Conservation (phyloP, 2,797 vertebrate species). For the Tokudaia tokunoshimensis region DNA sequence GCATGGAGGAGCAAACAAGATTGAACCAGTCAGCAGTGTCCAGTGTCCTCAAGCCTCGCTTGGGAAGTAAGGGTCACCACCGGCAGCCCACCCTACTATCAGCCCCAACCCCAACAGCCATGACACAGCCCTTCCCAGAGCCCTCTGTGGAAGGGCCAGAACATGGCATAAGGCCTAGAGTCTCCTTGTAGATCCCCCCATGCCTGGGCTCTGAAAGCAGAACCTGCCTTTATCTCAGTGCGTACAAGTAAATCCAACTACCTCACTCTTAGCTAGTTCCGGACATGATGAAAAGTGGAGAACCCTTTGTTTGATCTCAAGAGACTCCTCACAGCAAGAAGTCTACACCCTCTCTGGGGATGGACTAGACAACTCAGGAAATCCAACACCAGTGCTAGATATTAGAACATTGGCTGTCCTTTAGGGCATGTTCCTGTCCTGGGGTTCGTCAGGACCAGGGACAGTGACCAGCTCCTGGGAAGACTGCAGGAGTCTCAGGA, state of each 20-base stretch:
- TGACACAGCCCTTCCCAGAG: rapidly evolving
- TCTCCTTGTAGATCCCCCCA: rapidly evolving
- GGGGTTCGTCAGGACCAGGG: constrained; percentile 60
- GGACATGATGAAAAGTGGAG: rapidly evolving
- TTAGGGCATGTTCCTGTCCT: neutral
- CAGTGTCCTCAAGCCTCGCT: neutral
- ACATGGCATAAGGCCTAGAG: rapidly evolving
- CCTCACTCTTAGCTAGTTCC: neutral
- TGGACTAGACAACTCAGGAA: rapidly evolving
- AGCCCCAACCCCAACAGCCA: neutral
- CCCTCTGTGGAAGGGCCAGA: rapidly evolving
- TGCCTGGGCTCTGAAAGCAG: neutral
- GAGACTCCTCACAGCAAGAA: neutral
- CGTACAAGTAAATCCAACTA: rapidly evolving
- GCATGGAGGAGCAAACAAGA: constrained; percentile 90
- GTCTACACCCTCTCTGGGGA: neutral
- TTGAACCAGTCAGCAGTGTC: constrained; percentile 74
- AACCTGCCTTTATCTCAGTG: neutral
- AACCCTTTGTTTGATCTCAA: neutral
- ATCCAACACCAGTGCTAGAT: rapidly evolving
- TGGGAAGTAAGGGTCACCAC: neutral
- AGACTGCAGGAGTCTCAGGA: neutral
- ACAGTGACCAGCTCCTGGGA: neutral
- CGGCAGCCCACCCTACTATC: neutral
- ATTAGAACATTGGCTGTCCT: neutral